Evolutionary conservation across 2,888 invertebrate genomes (phyloP).

Genomic region (Digitonthophagus gazella): DNA sequence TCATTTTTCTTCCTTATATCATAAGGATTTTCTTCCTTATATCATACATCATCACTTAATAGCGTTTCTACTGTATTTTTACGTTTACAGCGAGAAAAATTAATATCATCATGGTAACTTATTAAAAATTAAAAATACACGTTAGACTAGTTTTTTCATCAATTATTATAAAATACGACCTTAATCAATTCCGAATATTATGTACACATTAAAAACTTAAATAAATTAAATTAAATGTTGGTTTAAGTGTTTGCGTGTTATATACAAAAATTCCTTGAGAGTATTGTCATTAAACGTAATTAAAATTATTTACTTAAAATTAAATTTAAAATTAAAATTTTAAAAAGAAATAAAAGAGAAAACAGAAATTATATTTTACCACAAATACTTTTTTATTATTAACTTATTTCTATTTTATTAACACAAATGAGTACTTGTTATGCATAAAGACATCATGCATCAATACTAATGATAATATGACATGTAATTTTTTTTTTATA

Average conservation of each 20-base stretch:
- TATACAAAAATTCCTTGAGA: background rate
- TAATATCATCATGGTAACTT: constrained; percentile 26
- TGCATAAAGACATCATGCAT: background rate
- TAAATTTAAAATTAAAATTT: no score
- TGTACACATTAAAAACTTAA: background rate
- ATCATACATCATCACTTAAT: background rate
- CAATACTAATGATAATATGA: background rate
- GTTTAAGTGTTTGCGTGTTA: background rate
- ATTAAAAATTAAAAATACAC: constrained; percentile 25
- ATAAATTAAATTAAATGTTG: background rate
- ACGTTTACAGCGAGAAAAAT: background rate
- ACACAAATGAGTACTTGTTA: background rate
- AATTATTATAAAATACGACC: background rate
- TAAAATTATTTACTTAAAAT: no score
- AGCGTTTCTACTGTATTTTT: background rate
- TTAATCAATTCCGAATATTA: background rate
- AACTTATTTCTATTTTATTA: background rate
- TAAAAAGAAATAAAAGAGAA: background rate
- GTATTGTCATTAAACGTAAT: background rate
- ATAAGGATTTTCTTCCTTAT: constrained; percentile 6
- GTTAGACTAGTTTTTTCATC: constrained; percentile 32
- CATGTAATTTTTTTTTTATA: background rate
- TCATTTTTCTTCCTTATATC: constrained; percentile 15
- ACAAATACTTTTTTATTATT: background rate
- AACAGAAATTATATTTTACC: background rate